A percentile compares a stretch with the other conserved stretches of the same genome.
These are phyloP conservation scores for Orchesella cincta DNA, from an alignment of 1,140 invertebrate species.

Conservation along the genomic window DNA sequence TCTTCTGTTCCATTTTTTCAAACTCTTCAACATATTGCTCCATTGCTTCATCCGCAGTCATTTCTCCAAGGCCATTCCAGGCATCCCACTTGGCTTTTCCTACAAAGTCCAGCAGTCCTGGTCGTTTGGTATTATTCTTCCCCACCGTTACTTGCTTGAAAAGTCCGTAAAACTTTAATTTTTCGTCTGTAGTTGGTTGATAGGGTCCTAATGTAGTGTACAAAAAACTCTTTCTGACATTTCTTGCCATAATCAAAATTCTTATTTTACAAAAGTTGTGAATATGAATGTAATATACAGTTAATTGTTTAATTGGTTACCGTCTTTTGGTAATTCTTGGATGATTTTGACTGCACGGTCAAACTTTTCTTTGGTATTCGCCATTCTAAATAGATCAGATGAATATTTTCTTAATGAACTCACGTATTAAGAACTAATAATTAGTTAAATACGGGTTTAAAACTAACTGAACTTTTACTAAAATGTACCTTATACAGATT, in stretches of 20 bases:
- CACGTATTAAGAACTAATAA: too few species aligned
- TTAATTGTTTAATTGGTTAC: slow-evolving; percentile 63
- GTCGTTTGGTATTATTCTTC: slow-evolving; percentile 60
- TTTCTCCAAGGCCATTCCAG: slow-evolving; percentile 60
- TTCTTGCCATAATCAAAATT: not conserved
- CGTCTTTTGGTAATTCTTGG: slow-evolving; percentile 81
- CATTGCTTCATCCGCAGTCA: slow-evolving; percentile 37
- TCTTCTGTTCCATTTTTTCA: slow-evolving; percentile 29
- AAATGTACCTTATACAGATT: too few species aligned
- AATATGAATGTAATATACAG: slow-evolving; percentile 21
- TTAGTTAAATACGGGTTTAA: too few species aligned
- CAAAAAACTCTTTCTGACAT: not conserved
- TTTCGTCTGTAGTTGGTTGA: slow-evolving; percentile 59
- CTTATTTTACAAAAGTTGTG: not conserved
- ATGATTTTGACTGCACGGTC: slow-evolving; percentile 85
- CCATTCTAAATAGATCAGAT: too few species aligned
- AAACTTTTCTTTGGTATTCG: slow-evolving; percentile 72
- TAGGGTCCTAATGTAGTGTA: not conserved
- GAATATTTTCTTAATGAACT: too few species aligned
- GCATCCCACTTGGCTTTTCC: slow-evolving; percentile 66
- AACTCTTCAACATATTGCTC: slow-evolving; percentile 32
- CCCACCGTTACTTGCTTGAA: slow-evolving; percentile 65
- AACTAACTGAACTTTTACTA: too few species aligned
- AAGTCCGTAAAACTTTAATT: slow-evolving; percentile 63
- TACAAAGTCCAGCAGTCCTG: slow-evolving; percentile 64